Evolutionary conservation across 2,113 vertebrate genomes (phyloP), one percentile per base, ranked within the genome.

Genomic region (Scopus umbretta): DNA sequence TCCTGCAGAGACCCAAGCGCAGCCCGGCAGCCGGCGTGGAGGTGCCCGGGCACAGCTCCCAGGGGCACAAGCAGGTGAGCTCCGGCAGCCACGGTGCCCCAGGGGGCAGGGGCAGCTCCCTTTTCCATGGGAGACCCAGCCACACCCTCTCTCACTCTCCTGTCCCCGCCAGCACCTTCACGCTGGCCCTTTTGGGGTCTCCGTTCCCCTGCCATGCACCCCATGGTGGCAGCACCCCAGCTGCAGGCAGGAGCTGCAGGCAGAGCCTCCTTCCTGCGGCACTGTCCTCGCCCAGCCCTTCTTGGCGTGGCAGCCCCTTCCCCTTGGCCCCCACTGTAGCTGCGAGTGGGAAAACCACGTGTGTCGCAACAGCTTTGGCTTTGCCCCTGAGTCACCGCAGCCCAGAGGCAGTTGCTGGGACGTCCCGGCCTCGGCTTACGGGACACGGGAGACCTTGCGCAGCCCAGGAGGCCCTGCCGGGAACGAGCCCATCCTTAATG

Each of bases 1-100:
- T 99, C 96, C 97, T 99, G 89, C 99, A 99, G 96, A 98, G 99
- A 71, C 99, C 99, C 88, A 99, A 98, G 88, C 98, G 99, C 82
- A 98, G 98, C 96, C 95, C 97, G 8, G 95, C 97, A 26, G 50
- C 65, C 10, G 95, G 98, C 21, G 18, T 75, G 4, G 99, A 99
- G 53, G 96, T 95, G 79, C 81, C 95, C 11, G 98, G 98, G 72
- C 98, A 73, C 93, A 94, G 96, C 66, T 95, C 95, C 36, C 99
- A 98, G 15, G 98, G 98, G 15, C 97, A 98, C 52, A 99, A 99
- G 93, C 98, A 98, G 97, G 98, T 98, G 76, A 13, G 94, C 56
- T 47, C 27, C 8, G 5, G 61, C 23, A 70, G 27, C 53, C 22
- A 5, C 11, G 1, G 21, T 27, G 38, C 23, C 38, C 13, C 43